These are phyloP conservation scores for Lutjanus campechanus DNA, from an alignment of 2,797 vertebrate genomes.

Conservation along the genomic window DNA sequence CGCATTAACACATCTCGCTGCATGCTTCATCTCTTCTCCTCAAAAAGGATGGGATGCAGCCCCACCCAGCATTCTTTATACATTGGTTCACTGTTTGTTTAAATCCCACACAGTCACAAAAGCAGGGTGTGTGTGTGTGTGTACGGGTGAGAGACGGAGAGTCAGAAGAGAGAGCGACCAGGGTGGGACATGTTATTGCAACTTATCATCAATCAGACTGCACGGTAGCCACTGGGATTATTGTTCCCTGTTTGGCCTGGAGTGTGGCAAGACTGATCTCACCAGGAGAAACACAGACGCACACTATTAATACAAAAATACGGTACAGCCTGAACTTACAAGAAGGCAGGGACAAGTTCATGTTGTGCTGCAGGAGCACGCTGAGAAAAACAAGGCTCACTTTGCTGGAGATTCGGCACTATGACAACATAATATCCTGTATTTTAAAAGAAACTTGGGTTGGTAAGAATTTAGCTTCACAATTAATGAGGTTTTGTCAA, in stretches of 20 bases:
- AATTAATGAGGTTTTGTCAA: too few relatives aligned
- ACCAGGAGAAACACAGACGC: slow-evolving; percentile 41
- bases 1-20: slow-evolving; percentile 35
- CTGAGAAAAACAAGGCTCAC: not conserved
- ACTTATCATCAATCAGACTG: slow-evolving; percentile 70
- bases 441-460: not conserved
- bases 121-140: slow-evolving; percentile 43
- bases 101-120: slow-evolving; percentile 75
- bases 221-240: slow-evolving; percentile 73
- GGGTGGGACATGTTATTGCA: slow-evolving; percentile 76
- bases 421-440: not conserved
- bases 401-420: not conserved
- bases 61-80: slow-evolving; percentile 81
- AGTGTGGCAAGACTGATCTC: slow-evolving; percentile 65
- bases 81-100: slow-evolving; percentile 81
- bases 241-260: slow-evolving; percentile 64
- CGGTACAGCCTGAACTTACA: slow-evolving; percentile 12
- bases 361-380: slow-evolving; percentile 10
- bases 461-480: not conserved
- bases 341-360: slow-evolving; percentile 23
- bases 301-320: slow-evolving; percentile 38
- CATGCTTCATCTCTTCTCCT: slow-evolving; percentile 63
- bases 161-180: slow-evolving; percentile 51
- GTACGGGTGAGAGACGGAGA: slow-evolving; percentile 32
- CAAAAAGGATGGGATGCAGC: slow-evolving; percentile 70